Percentiles rank a stretch among this genome's conserved stretches.
Evolutionary conservation across 2,113 vertebrate genomes (phyloP).

Genomic region (Pholis gunnellus): DNA sequence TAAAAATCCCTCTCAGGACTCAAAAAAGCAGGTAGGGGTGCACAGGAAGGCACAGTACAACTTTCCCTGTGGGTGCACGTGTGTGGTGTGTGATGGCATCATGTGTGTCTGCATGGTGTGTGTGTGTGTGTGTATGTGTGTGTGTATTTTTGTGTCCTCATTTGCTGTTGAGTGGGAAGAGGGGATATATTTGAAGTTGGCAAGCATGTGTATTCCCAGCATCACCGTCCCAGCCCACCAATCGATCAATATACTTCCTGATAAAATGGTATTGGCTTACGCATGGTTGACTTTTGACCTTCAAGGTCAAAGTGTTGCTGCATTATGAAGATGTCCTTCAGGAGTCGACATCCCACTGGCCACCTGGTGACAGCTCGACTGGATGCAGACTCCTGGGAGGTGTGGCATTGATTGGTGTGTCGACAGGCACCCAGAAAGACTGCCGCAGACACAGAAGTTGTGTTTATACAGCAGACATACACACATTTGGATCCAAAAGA

Average conservation of each 20-base stretch:
- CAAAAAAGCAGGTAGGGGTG: slow-evolving; percentile 65
- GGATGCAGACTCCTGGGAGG: slow-evolving; percentile 62
- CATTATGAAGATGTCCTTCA: slow-evolving; percentile 63
- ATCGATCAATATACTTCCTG: slow-evolving; percentile 50
- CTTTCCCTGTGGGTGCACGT: slow-evolving; percentile 48
- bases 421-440: slow-evolving; percentile 41
- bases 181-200: slow-evolving; percentile 5
- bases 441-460: neutral
- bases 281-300: slow-evolving; percentile 61
- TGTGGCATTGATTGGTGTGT: slow-evolving; percentile 69
- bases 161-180: slow-evolving; percentile 17
- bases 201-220: slow-evolving; percentile 29
- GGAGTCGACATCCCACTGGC: slow-evolving; percentile 36
- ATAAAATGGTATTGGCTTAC: slow-evolving; percentile 63
- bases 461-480: neutral
- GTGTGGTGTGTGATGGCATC: slow-evolving; percentile 20
- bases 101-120: slow-evolving; percentile 11
- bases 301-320: slow-evolving; percentile 50
- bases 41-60: slow-evolving; percentile 48
- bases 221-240: neutral
- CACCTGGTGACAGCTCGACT: slow-evolving; percentile 71
- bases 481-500: slow-evolving; percentile 21
- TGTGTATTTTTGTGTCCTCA: slow-evolving; percentile 1
- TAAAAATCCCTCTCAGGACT: slow-evolving; percentile 76
- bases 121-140: slow-evolving; percentile 9